Evolutionary conservation across 2,113 vertebrate genomes (phyloP), one percentile per base, ranked within the genome.

Genomic region (Syrrhaptes paradoxus): DNA sequence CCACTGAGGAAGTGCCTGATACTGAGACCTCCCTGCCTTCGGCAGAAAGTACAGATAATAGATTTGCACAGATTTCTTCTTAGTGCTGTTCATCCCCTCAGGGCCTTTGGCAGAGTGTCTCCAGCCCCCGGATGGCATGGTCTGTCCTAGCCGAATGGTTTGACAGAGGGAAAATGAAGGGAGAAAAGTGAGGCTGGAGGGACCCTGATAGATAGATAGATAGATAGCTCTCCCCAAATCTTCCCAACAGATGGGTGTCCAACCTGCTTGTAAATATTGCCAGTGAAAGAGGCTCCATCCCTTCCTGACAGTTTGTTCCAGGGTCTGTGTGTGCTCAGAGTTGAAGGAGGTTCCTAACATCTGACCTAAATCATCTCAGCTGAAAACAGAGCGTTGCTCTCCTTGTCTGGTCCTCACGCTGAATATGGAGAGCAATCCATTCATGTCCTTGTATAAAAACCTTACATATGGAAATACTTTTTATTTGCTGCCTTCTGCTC

Each of bases 171-270:
- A 88, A 88, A 38, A 3, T 4, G 17, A 32, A 92, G 36, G 57
- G 76, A 90, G 84, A 92, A 95, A 89, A 57, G 76, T n/a, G 65
- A 93, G 80, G 87, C 93, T 96, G 73, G 93, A 94, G 94, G 94
- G 91, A 95, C 91, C 93, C 84, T 92, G 65, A 82, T 3, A 85
- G 73, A 84, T 28, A 62, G 36, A 84, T 28, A 62, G 36, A 36
- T 36, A 95, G 83, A 86, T 65, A 87, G 61, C 86, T 84, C 73
- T 89, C 80, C 51, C 31, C 28, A 81, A 81, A 75, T 29, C 73
- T 57, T 92, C 86, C 57, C 86, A 95, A 87, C 95, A 97, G 95
- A 96, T 97, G 96, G 96, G 61, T 91, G 76, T 59, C 91, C 96
- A 97, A 72, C 94, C 90, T 97, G 96, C 89, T 95, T 88, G 41